Evolutionary conservation across 2,113 vertebrate species (phyloP), one percentile per base, ranked within the genome.

Genomic region (Loxodonta africana): DNA sequence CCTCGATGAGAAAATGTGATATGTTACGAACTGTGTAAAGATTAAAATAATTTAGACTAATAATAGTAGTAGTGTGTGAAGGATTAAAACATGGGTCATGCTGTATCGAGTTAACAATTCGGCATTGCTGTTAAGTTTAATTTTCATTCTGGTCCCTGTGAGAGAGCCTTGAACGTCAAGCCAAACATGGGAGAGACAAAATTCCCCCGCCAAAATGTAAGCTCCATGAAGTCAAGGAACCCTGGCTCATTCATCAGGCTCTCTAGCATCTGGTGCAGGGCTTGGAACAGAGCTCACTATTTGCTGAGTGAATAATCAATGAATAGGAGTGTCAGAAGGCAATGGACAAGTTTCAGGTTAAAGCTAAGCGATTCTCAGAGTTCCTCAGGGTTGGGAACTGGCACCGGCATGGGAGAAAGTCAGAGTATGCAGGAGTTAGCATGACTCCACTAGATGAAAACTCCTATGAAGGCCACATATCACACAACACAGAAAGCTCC

Each of bases 71-170:
- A 81, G n/a, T 63, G 81, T 17, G 9, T 82, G 44, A 94, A 74
- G 67, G n/a, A 90, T 57, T 90, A 63, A 30, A 90, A 74, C 74
- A 46, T 85, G 44, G 14, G 57, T 74, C 81, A n/a, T 41, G 41
- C 76, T 82, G 12, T 91, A 60, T 7, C 37, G 53, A 37, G 6
- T 87, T 63, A 73, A 81, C 63, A 86, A 91, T 41, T 90, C 60
- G 78, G 23, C 71, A 88, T 48, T 81, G 44, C 44, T 77, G 18
- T 60, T 65, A 92, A 21, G 21, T 95, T 90, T 63, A 48, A 18
- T 92, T 88, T 83, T 28, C 69, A 67, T 53, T 95, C 41, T 95
- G 51, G 63, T 85, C 73, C 81, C 60, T 91, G 77, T n/a, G 67
- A 81, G 37, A 80, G 23, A 83, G 84, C 41, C 69, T 46, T 76